phyloP scores from a whole-genome alignment of 2,888 invertebrate species.

The Torymus tubicola region DNA sequence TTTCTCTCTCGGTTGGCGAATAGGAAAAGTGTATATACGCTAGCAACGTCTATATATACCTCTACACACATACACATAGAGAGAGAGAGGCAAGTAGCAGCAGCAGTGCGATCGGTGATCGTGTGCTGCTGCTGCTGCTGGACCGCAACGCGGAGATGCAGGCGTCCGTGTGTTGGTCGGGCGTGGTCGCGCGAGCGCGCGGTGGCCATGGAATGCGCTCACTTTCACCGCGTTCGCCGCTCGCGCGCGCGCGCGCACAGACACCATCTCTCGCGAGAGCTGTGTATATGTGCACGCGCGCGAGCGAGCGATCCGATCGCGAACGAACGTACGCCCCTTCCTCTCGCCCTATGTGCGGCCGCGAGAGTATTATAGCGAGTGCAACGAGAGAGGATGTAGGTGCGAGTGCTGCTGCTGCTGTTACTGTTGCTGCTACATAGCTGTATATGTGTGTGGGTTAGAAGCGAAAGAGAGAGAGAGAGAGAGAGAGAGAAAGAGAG shows the following conservation, averaged over 20 bases:
- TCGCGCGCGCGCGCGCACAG: constrained; percentile 6
- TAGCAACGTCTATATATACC: too few species aligned
- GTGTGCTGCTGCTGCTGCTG: too few species aligned
- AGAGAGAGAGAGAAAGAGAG: constrained; percentile 12
- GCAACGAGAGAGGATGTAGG: background rate
- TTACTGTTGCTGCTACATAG: too few species aligned
- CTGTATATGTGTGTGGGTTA: too few species aligned
- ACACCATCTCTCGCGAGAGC: constrained; percentile 47
- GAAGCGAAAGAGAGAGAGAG: background rate
- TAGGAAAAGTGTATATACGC: constrained; percentile 32
- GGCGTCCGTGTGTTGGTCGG: constrained; percentile 70
- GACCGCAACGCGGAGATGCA: constrained; percentile 59
- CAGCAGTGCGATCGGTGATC: background rate
- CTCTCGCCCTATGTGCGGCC: too few species aligned
- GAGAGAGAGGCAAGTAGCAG: background rate
- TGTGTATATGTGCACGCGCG: constrained; percentile 9
- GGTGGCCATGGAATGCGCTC: constrained; percentile 77
- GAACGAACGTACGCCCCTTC: background rate
- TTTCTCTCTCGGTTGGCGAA: constrained; percentile 30
- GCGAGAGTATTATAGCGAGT: too few species aligned
- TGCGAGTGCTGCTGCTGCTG: constrained; percentile 7
- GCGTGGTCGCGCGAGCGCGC: constrained; percentile 73
- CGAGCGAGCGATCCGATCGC: background rate
- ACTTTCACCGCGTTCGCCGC: constrained; percentile 73
- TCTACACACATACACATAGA: background rate